Base-by-base conservation (phyloP, 2,113 vertebrate species). In the Motacilla alba region DNA sequence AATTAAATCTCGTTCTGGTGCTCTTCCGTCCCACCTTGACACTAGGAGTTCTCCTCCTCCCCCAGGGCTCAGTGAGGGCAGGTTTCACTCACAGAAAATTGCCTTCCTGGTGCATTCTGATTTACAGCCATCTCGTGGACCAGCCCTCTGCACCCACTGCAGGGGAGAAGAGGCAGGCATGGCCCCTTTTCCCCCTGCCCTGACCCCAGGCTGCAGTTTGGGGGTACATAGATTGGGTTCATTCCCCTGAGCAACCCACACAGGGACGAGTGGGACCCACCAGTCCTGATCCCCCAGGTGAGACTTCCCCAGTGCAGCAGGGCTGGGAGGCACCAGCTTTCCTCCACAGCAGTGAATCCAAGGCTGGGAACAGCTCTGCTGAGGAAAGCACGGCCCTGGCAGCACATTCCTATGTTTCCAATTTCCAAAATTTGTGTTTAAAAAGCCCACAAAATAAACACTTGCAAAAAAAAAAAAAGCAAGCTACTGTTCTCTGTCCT, bases 21-120 rank as follows among this genome's bases (percentile, higher is more conserved):
- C 95, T 96, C 96, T 96, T 96, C 95, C 86, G 43, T 64, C 96
- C 95, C 95, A 96, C 95, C 95, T 94, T 79, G 95, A 95, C 68
- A 82, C 93, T 94, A 20, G 11, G 26, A n/a, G 92, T 3, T 89
- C 90, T 91, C 50, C 56, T 82, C 95, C 23, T 88, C 91, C 91
- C 94, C 91, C 95, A 91, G 75, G 92, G 62, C 72, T 82, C 14
- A 56, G 68, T 58, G 66, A 74, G 56, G 89, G 92, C 80, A 95
- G 88, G 88, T 89, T 95, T 96, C 49, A 7, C 86, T 90, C 5
- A 62, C 76, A 92, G 62, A 94, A 90, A 92, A 93, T 89, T 87
- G 79, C 92, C 85, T 90, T 92, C 79, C 76, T 55, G 13, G 0
- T 81, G 80, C 56, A 24, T 43, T 46, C 64, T 74, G 83, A 87